A percentile compares a stretch with the other conserved stretches of the same genome.
phyloP scores from a whole-genome alignment of 2,888 invertebrate genomes.

The Acrobasis repandana region DNA sequence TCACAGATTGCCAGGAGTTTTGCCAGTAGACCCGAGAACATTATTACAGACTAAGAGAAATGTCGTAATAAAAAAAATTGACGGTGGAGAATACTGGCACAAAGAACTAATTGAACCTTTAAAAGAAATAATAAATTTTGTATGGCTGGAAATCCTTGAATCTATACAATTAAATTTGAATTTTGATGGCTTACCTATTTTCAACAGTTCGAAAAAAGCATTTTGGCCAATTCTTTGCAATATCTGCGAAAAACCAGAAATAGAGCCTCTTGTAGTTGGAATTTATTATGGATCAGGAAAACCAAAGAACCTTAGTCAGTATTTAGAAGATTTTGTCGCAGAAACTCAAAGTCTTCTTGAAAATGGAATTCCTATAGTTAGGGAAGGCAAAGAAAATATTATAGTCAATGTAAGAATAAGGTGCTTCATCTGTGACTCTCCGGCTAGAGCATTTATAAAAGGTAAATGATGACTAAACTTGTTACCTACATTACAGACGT shows the following conservation, averaged over 20 bases:
- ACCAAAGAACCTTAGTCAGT: neutral
- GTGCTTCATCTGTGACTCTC: constrained; percentile 22
- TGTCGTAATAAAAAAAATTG: neutral
- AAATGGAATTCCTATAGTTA: neutral
- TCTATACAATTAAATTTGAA: too few relatives aligned
- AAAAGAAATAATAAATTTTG: too few relatives aligned
- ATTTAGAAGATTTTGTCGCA: constrained; percentile 6
- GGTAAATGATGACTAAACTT: too few relatives aligned
- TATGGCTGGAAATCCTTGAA: neutral
- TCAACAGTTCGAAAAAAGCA: neutral
- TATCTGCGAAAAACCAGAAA: neutral
- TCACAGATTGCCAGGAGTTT: neutral
- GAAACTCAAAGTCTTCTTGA: neutral
- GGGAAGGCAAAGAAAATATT: neutral
- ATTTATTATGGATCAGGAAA: constrained; percentile 6
- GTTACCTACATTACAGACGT: too few relatives aligned
- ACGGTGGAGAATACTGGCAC: constrained; percentile 27
- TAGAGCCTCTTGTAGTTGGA: neutral
- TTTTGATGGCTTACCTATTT: constrained; percentile 17
- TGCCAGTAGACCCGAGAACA: constrained; percentile 4
- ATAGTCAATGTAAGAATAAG: neutral
- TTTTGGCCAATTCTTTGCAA: constrained; percentile 26
- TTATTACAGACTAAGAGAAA: constrained; percentile 3
- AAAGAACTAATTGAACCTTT: neutral
- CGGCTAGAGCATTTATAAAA: constrained; percentile 19